Base-by-base conservation (phyloP, 2,888 invertebrate genomes). In the Rosalia funebris region DNA sequence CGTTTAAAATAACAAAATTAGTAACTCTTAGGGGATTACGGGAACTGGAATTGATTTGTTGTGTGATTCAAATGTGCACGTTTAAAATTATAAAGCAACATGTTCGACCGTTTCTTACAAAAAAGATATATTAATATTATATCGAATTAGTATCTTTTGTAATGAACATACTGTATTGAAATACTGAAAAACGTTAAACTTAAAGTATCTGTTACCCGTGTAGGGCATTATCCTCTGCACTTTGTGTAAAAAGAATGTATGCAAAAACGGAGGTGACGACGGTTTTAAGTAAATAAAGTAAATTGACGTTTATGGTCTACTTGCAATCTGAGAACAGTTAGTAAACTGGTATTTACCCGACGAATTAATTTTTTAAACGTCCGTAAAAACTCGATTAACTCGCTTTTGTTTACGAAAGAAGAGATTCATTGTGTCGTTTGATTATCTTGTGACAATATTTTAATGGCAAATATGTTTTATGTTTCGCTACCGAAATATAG, bases 251-350 rank as follows among this genome's bases (percentile, higher is more conserved):
- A 44, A 44, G 44, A 25, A 1, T 25, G 14, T 25, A 12, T 10
- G 44, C 44, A 44, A 44, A 42, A 44, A 44, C 44, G 12, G 12
- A 44, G 12, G 12, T 12, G 20, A n/a, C 17, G 16, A n/a, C 20
- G 25, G 19, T 44, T 44, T 20, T 11, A 14, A n/a, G 44, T 44
- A 44, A 25, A 44, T 20, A 44, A 44, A 25, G 44, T 12, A 12
- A 44, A 44, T 44, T 20, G 44, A 44, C 44, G 47, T 47, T 47
- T 47, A 47, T 34, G 47, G 34, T 47, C 47, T 47, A 34, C 34
- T 47, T 16, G 34, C 17, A 47, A 17, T 47, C 16, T 47, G 11
- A 47, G 32, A 47, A 47, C 34, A 47, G 47, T 47, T 47, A 47
- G 34, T 36, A 47, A 15, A 11, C 25, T 34, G 32, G 34, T 36